Base-by-base conservation (phyloP, 1,140 invertebrate genomes). In the Drosophila kohkoa region DNA sequence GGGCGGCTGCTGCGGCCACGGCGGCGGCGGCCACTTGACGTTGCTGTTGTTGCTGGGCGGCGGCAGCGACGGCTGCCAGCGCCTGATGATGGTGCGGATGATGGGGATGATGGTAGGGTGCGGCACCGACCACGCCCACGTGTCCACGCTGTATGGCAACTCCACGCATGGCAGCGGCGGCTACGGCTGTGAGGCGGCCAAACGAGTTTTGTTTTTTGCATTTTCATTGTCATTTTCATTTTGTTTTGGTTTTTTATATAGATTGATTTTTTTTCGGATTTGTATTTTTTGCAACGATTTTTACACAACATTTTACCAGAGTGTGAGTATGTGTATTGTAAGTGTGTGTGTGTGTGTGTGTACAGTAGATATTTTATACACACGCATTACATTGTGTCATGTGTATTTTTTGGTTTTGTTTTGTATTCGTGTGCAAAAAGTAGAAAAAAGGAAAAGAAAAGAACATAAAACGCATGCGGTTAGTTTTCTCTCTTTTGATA, bases 121-220 rank as follows among this genome's bases (percentile, higher is more conserved):
- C 92, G 93, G 90, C 91, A 75, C 92, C 93, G 92, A 80, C 94
- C 93, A 89, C 91, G 77, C 90, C 90, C 82, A 92, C 93, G 74
- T 95, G 92, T 76, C 95, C 95, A 90, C 96, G 94, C 83, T 96
- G 96, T 77, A 96, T 95, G 66, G 94, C 93, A 65, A 94, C 96
- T 89, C 96, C 96, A 90, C 94, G 92, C 79, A 95, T 91, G 63
- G 94, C 96, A 90, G 96, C 95, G 85, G 95, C 95, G 82, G 95
- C 95, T 94, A 90, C 90, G 66, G 90, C 90, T 92, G 70, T 86
- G 66, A 73, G 76, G 63, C 77, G 77, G 72, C 71, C 69, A 80
- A 72, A 68, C 62, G 57, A 74, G 46, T 77, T 68, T 70, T 76
- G 35, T 38, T 38, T 38, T 38, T 38, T 38, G 30, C 30, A 32